Base-by-base conservation (phyloP, 2,797 vertebrate genomes). In the Syngnathus rostellatus region DNA sequence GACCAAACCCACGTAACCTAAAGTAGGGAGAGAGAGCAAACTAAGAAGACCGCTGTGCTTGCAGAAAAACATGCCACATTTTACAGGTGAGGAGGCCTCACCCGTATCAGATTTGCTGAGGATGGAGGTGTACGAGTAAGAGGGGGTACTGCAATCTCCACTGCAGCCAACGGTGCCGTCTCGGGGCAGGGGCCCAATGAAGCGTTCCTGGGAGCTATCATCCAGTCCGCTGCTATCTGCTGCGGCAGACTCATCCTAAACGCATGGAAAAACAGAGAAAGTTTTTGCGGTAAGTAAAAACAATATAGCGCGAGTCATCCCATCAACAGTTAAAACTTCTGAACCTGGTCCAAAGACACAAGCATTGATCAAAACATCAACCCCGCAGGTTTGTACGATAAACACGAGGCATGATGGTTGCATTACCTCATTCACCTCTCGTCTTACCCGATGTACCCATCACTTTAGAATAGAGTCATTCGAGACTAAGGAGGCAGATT, bases 91-190 rank as follows among this genome's bases (percentile, higher is more conserved):
- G 1, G 14, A 25, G 1, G 11, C 21, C 41, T 23, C 89, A 98
- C 97, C 97, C 41, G 97, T 99, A 74, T 99, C 97, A 19, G 97
- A 99, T 79, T 99, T 99, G 89, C 86, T 95, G 83, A 99, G 89
- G 73, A 98, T 94, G 69, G 97, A 95, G 16, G 97, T 96, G 64
- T 98, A 98, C 38, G 96, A 95, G 80, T 98, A 99, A 68, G 90
- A 96, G 11, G 95, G 95, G 89, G 93, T 95, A 89, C 94, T 94
- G 76, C 97, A 98, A 82, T 99, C 96, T 62, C 82, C 94, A 75
- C 93, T 93, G 80, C 93, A 94, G 64, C 94, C 91, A 63, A 91
- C 84, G 38, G 93, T 93, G 71, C 92, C 81, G 64, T 99, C 97
- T 85, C 93, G 93, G 5, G 94, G 94, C 72, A 98, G 89, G 2